These are phyloP conservation scores for Drosophila yooni DNA, from an alignment of 2,888 invertebrate species.

Conservation along the genomic window DNA sequence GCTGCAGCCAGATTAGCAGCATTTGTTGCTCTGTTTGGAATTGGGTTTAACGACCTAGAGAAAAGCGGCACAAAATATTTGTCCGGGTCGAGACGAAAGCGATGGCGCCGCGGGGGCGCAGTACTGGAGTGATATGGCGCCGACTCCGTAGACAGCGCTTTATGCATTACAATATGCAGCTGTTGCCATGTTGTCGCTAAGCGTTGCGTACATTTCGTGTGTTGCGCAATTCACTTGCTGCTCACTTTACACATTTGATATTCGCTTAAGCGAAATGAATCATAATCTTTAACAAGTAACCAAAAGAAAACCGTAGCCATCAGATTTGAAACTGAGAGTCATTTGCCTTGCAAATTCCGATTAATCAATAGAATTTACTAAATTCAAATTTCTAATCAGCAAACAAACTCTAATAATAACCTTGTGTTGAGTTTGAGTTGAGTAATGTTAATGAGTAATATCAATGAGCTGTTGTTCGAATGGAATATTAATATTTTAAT, in stretches of 20 bases:
- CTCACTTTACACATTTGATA: slow-evolving; percentile 22
- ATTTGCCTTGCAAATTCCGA: neutral
- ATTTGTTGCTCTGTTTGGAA: slow-evolving; percentile 27
- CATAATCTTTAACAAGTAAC: slow-evolving; percentile 5
- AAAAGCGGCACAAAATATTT: slow-evolving; percentile 72
- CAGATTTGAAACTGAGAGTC: neutral
- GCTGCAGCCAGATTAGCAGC: slow-evolving; percentile 20
- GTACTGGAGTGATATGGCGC: slow-evolving; percentile 39
- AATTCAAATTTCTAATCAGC: neutral
- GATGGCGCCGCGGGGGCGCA: slow-evolving; percentile 36
- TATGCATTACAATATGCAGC: slow-evolving; percentile 48
- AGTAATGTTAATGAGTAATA: neutral
- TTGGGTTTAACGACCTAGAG: slow-evolving; percentile 75
- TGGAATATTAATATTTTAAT: neutral
- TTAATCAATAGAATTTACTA: neutral
- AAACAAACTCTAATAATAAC: neutral
- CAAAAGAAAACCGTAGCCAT: neutral
- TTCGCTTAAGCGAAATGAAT: slow-evolving; percentile 35
- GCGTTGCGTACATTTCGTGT: slow-evolving; percentile 8
- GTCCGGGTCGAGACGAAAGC: slow-evolving; percentile 7
- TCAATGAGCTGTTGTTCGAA: neutral
- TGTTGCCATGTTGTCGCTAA: slow-evolving; percentile 25
- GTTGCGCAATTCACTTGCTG: slow-evolving; percentile 39
- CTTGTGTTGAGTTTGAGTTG: neutral
- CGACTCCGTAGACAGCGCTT: slow-evolving; percentile 40